Base-by-base conservation (phyloP, 2,888 invertebrate genomes). In the Acronicta leporina region DNA sequence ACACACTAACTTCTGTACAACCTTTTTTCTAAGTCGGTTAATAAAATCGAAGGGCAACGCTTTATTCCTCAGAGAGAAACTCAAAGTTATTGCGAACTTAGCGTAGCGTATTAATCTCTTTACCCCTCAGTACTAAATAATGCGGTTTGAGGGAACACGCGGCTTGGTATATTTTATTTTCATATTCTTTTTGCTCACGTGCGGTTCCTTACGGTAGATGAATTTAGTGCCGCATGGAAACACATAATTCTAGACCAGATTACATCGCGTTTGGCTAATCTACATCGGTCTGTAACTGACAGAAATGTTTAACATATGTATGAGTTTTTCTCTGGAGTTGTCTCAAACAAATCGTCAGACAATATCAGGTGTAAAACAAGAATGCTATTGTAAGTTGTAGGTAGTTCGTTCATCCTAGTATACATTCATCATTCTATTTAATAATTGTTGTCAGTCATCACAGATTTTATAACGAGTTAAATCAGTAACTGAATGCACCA, bases 41-140 rank as follows among this genome's bases (percentile, higher is more conserved):
- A 5, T 5, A 27, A 27, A 27, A 27, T 27, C 27, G 7, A 27
- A 27, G 27, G n/a, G 3, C 27, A 5, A 5, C 27, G 6, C 27
- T 27, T 27, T 27, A 27, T 27, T 27, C 6, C 7, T 7, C 27
- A 50, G 33, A 15, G 27, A 14, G 5, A 8, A 33, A 48, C n/a
- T 30, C 42, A 25, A 41, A 58, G 41, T 54, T 61, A 66, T 63
- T 44, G 49, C 42, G 3, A 49, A 48, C 38, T n/a, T n/a, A n/a
- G 46, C 56, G 46, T 16, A 66, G 10, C 25, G 53, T 61, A 67
- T 69, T 50, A 44, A 69, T 72, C 72, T 72, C 72, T 71, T 52
- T 50, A 25, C 38, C 45, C 38, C 10, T 15, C 10, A 11, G 44
- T 52, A 45, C 44, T 52, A 48, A 55, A 71, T 60, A 51, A 44